A percentile compares a stretch with the other conserved stretches of the same genome.
Conservation (phyloP, 2,888 invertebrate species). For the Heterodera filipjevi region DNA sequence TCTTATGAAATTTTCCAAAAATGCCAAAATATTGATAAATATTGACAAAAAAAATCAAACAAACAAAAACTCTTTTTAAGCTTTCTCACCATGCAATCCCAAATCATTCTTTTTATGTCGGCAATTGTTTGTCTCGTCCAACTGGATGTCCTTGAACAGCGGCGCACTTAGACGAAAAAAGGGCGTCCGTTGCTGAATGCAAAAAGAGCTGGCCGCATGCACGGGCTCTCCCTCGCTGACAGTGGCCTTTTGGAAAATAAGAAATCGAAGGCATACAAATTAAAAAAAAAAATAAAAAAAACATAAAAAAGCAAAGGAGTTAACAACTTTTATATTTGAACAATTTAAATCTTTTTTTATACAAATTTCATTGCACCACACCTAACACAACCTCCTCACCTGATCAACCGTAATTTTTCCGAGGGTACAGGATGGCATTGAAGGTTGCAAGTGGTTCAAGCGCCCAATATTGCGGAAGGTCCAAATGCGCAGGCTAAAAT, state of each 20-base stretch:
- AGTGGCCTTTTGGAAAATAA: too few species aligned
- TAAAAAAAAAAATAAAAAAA: too few species aligned
- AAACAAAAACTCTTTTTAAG: too few species aligned
- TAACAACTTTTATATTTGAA: too few species aligned
- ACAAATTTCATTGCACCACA: too few species aligned
- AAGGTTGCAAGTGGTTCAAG: slow-evolving; percentile 67
- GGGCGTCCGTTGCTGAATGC: slow-evolving; percentile 82
- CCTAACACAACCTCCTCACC: too few species aligned
- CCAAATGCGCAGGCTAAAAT: slow-evolving; percentile 73
- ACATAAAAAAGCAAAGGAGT: too few species aligned
- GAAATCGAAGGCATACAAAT: too few species aligned
- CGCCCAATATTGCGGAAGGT: slow-evolving; percentile 72
- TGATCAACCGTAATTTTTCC: slow-evolving; percentile 86
- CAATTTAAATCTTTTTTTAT: too few species aligned
- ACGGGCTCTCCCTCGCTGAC: slow-evolving; percentile 90
- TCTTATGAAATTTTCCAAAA: too few species aligned
- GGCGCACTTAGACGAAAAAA: slow-evolving; percentile 83
- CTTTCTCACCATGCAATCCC: slow-evolving; percentile 53
- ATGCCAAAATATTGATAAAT: too few species aligned
- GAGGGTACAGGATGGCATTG: slow-evolving; percentile 75
- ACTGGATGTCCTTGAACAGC: slow-evolving; percentile 71
- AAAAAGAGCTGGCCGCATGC: slow-evolving; percentile 90
- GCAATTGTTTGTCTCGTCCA: slow-evolving; percentile 61
- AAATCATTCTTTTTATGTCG: slow-evolving; percentile 63
- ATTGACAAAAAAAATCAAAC: too few species aligned